Conservation (phyloP, 2,113 vertebrate genomes). For the Odontesthes bonariensis region DNA sequence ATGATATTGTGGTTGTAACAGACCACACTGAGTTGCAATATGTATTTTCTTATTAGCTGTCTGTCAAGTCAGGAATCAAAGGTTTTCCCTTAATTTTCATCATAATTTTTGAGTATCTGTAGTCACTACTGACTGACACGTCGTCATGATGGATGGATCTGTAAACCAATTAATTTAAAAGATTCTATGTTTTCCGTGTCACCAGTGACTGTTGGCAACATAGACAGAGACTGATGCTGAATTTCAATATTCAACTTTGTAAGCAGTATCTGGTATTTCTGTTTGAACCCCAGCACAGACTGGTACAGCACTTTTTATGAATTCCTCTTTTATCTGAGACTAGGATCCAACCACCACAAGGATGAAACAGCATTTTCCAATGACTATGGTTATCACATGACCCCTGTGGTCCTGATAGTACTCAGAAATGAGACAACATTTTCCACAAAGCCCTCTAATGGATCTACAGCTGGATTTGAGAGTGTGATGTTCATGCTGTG, state of each 20-base stretch:
- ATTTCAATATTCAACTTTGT: constrained; percentile 30
- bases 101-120: no score
- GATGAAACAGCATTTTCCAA: constrained; percentile 58
- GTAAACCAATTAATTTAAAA: constrained; percentile 4
- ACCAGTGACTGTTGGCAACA: constrained; percentile 18
- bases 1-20: no score
- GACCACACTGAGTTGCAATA: no score
- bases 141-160: background rate
- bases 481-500: background rate
- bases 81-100: background rate
- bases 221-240: constrained; percentile 22
- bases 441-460: constrained; percentile 40
- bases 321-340: constrained; percentile 42
- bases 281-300: constrained; percentile 28
- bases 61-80: background rate
- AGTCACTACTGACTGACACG: no score
- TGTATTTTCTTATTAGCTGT: no score
- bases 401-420: constrained; percentile 29
- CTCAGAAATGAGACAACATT: constrained; percentile 34
- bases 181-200: constrained; percentile 28
- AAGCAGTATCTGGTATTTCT: constrained; percentile 32
- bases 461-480: constrained; percentile 1
- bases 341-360: constrained; percentile 8
- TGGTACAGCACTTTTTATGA: constrained; percentile 44
- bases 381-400: constrained; percentile 34